Evolutionary conservation across 1,140 invertebrate genomes (phyloP), one percentile per base, ranked within the genome.

Genomic region (Drosophila takahashii): DNA sequence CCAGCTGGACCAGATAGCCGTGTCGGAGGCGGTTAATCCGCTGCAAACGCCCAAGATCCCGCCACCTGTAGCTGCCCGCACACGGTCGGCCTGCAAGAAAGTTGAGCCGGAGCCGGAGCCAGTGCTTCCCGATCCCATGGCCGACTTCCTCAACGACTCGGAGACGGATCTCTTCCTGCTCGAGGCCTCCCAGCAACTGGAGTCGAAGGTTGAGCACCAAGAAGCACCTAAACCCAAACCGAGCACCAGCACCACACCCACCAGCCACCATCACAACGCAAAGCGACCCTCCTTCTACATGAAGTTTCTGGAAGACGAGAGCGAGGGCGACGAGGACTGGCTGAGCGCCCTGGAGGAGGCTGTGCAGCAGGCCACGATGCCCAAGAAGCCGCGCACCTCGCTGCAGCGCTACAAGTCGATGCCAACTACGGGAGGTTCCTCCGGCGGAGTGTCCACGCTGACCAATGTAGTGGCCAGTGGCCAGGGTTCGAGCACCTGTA

Each of bases 291-390:
- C 90, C 5, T 86, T 86, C 50, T 92, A 92, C 58, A 90, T 90
- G 90, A 90, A 91, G 42, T 92, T 92, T 53, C 59, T 92, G 16
- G 90, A 92, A 44, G 90, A 92, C 59, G 90, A 91, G 18, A 78
- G 71, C 37, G 83, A 86, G 27, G 53, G 74, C 4, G 90, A 92
- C 4, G 90, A 92, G 41, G 90, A 92, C 56, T 92, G 80, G 78
- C 75, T 92, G 26, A 48, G 39, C 6, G 81, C 84, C 6, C 50
- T 92, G 6, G 90, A 92, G 39, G 90, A 92, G 51, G 90, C 58
- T 4, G 59, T 86, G 61, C 42, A 80, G 5, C 75, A 81, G 39
- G 89, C 90, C 9, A 67, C 67, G 0, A 66, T 86, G 32, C 51
- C 80, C 18, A 92, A 90, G 5, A 91, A 91, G 56, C 64, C 79